phyloP scores from a whole-genome alignment of 2,888 invertebrate species.

The Cotesia congregata region DNA sequence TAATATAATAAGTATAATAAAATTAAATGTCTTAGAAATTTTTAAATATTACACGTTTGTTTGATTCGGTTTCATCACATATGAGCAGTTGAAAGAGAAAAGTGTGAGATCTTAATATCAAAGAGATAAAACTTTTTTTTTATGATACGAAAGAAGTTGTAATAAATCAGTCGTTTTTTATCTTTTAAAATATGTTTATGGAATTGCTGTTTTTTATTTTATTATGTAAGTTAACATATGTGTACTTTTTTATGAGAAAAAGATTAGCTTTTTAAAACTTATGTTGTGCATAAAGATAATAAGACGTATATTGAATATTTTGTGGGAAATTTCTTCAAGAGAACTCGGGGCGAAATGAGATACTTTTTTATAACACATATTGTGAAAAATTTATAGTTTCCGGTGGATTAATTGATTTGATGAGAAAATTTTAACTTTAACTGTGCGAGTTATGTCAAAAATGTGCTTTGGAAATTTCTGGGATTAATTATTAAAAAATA shows the following conservation, averaged over 20 bases:
- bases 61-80: not conserved
- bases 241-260: slow-evolving; percentile 9
- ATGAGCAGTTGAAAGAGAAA: not conserved
- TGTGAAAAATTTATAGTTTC: too few species aligned
- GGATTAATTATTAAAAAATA: too few species aligned
- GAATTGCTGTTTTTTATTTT: not conserved
- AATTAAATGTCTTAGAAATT: too few species aligned
- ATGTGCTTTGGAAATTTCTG: too few species aligned
- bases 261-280: slow-evolving; percentile 36
- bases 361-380: slow-evolving; percentile 17
- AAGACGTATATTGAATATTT: slow-evolving; percentile 3
- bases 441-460: too few species aligned
- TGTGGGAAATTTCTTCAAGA: too few species aligned
- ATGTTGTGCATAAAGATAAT: slow-evolving; percentile 34
- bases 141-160: not conserved
- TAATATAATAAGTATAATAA: too few species aligned
- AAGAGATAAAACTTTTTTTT: not conserved
- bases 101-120: slow-evolving; percentile 10
- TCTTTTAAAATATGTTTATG: slow-evolving; percentile 14
- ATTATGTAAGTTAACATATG: slow-evolving; percentile 14
- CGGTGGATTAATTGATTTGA: too few species aligned
- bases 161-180: not conserved
- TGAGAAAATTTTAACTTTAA: too few species aligned
- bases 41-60: not conserved
- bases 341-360: too few species aligned